Percentiles rank a stretch among this genome's conserved stretches.
These are phyloP conservation scores for Psylliodes chrysocephalus DNA, from an alignment of 2,888 invertebrate species.

Conservation along the genomic window DNA sequence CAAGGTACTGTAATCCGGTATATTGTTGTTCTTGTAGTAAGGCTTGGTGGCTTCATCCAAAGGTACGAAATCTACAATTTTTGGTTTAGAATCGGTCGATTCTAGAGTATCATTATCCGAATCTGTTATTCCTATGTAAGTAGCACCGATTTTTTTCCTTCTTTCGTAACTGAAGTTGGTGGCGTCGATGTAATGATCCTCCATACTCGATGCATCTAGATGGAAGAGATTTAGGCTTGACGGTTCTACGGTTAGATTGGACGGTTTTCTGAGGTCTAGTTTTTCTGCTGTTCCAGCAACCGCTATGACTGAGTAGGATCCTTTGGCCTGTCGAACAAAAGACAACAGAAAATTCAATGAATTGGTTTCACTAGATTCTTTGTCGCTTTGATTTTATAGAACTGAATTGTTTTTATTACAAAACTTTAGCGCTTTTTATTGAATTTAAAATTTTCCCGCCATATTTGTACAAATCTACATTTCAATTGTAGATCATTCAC, in stretches of 20 bases:
- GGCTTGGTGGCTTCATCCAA: conserved; percentile 46
- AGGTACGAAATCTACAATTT: conserved; percentile 49
- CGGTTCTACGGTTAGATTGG: conserved; percentile 34
- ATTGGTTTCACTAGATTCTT: too few relatives aligned
- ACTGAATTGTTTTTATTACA: too few relatives aligned
- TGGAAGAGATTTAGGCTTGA: conserved; percentile 47
- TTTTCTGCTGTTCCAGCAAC: conserved; percentile 44
- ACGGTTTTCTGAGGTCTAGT: conserved; percentile 40
- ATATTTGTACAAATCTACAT: too few relatives aligned
- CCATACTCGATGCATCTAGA: conserved; percentile 40
- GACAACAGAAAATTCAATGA: too few relatives aligned
- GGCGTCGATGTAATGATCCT: conserved; percentile 43
- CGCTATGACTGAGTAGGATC: conserved; percentile 37
- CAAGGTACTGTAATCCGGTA: conserved; percentile 46
- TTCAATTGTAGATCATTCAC: too few relatives aligned
- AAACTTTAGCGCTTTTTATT: too few relatives aligned
- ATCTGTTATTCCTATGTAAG: conserved; percentile 37
- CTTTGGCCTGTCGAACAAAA: conserved; percentile 28
- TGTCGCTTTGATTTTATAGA: too few relatives aligned
- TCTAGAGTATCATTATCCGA: conserved; percentile 39
- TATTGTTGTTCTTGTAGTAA: conserved; percentile 39
- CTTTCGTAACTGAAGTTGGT: conserved; percentile 47
- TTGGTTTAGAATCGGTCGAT: conserved; percentile 35
- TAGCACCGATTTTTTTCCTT: conserved; percentile 33
- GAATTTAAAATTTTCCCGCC: too few relatives aligned